Base-by-base conservation (phyloP, 2,113 vertebrate genomes). In the Caranx ignobilis region DNA sequence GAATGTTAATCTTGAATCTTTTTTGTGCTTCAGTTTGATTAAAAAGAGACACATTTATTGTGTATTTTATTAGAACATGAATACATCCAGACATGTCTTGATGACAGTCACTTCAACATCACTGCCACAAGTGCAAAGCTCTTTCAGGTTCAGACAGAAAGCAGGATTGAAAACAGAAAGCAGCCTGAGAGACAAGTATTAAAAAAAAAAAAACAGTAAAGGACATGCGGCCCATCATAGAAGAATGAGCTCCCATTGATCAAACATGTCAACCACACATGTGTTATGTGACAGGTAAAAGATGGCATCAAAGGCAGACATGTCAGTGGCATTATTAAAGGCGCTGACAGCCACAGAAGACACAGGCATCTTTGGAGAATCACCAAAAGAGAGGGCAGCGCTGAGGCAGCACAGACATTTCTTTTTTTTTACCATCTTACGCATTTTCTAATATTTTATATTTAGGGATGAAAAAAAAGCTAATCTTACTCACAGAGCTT, bases 401-500 rank as follows among this genome's bases (percentile, higher is more conserved):
- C 26, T 70, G 26, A 48, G n/a, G 64, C 35, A 39, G 26, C 16
- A 19, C 13, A 35, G 45, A 32, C 18, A 45, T 31, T 18, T 66
- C 32, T 65, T 15, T 60, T 26, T 26, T 26, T 1, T 16, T 13
- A 47, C 18, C 37, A 0, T 11, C 59, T 35, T 57, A 34, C 41
- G 12, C 3, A 26, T 64, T 15, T 26, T 41, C 2, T 18, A 43
- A 43, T 6, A 31, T 65, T 50, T 59, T 16, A 41, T 21, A 65
- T 60, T 32, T 64, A 16, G 50, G 8, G 3, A 75, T 59, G 48
- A 75, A 61, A 75, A 72, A 11, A 1, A 63, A 57, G 18, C 19
- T 32, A 59, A 15, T 43, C 48, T 12, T 32, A 91, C 93, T 91
- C 71, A 91, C 92, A 62, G 80, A 62, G 77, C 31, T 75, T 48